Percentiles rank a stretch among this genome's conserved stretches.
These are phyloP conservation scores for Drosophila repletoides DNA, from an alignment of 1,140 invertebrate genomes.

Conservation along the genomic window DNA sequence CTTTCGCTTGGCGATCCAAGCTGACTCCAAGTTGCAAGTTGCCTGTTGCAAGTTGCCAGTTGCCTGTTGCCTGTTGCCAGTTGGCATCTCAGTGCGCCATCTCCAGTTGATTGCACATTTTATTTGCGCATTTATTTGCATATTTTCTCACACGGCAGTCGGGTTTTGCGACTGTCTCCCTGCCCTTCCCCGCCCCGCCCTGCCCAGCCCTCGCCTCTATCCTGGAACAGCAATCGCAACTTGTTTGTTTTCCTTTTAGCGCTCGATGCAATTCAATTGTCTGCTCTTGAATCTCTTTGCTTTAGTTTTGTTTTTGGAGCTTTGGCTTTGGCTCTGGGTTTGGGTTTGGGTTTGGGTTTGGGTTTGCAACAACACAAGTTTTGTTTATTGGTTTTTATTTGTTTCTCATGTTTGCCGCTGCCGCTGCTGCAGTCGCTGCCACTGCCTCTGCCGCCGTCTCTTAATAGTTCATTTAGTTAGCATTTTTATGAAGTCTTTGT, in stretches of 20 bases:
- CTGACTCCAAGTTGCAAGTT: not conserved
- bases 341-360: not conserved
- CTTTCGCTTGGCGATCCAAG: conserved; percentile 25
- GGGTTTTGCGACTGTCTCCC: conserved; percentile 1
- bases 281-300: conserved; percentile 52
- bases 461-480: conserved; percentile 81
- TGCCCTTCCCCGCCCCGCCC: not conserved
- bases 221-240: conserved; percentile 15
- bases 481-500: conserved; percentile 81
- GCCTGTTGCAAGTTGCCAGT: not conserved
- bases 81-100: conserved; percentile 50
- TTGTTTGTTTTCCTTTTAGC: conserved; percentile 44
- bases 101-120: conserved; percentile 79
- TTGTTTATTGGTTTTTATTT: conserved; percentile 61
- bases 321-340: conserved; percentile 31
- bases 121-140: conserved; percentile 81
- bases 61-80: conserved; percentile 8
- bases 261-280: conserved; percentile 75
- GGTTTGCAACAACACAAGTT: too few species aligned
- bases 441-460: conserved; percentile 63
- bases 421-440: too few species aligned
- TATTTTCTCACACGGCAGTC: conserved; percentile 73
- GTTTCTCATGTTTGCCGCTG: conserved; percentile 73
- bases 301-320: conserved; percentile 4
- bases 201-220: not conserved